phyloP scores from a whole-genome alignment of 2,888 invertebrate genomes.

The Cryptus armator region DNA sequence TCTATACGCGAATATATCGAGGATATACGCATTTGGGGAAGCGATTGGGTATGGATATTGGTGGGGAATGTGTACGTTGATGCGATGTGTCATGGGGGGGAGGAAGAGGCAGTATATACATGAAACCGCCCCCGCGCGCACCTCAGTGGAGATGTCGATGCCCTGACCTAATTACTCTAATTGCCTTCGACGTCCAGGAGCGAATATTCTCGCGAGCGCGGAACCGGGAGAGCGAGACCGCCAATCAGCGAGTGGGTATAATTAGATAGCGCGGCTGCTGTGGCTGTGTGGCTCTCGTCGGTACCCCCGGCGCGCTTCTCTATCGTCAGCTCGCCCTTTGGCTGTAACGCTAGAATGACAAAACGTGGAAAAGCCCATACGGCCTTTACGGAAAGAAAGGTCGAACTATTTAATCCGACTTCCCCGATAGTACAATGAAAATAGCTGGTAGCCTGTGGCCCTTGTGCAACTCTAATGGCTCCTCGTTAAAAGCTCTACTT shows the following conservation, averaged over 20 bases:
- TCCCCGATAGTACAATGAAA: constrained; percentile 37
- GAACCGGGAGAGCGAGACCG: constrained; percentile 69
- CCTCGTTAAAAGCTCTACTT: constrained; percentile 51
- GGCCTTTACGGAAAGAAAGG: constrained; percentile 35
- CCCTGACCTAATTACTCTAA: constrained; percentile 78
- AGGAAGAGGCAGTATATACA: constrained; percentile 32
- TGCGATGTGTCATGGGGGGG: constrained; percentile 12
- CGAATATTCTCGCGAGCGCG: constrained; percentile 69
- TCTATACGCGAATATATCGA: constrained; percentile 19
- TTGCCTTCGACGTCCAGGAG: constrained; percentile 74
- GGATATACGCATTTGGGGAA: constrained; percentile 23
- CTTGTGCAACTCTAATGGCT: constrained; percentile 51
- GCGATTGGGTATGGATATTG: constrained; percentile 39
- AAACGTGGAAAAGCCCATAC: constrained; percentile 41
- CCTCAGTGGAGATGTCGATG: constrained; percentile 74
- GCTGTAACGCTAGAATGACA: constrained; percentile 3
- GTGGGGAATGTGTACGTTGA: constrained; percentile 4
- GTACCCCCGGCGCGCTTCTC: background rate
- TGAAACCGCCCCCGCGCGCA: constrained; percentile 56
- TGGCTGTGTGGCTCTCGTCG: background rate
- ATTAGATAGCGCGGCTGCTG: constrained; percentile 66
- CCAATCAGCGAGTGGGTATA: constrained; percentile 73
- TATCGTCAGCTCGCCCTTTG: constrained; percentile 6
- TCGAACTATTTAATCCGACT: constrained; percentile 60
- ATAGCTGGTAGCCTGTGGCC: constrained; percentile 17